Evolutionary conservation across 2,113 vertebrate species (phyloP).

Genomic region (Nestor notabilis): DNA sequence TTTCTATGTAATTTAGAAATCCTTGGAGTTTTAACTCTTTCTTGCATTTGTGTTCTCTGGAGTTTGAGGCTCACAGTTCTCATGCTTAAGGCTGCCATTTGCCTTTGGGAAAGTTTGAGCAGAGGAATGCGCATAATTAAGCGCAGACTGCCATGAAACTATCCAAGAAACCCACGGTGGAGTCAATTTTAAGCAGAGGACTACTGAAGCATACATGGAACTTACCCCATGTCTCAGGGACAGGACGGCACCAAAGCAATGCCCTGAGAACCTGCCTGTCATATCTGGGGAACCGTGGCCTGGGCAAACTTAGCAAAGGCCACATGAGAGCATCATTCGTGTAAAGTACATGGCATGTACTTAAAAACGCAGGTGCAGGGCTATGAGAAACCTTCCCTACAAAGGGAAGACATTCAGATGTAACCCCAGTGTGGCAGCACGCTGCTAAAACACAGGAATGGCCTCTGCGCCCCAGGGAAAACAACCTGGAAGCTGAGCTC

Average conservation of each 20-base stretch:
- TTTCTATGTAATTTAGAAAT: not conserved
- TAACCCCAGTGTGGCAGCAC: accelerated
- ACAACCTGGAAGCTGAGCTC: not conserved
- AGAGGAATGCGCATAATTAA: accelerated
- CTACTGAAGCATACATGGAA: accelerated
- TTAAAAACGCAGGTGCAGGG: no score
- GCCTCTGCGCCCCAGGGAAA: accelerated
- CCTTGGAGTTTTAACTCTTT: not conserved
- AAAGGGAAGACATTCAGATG: accelerated
- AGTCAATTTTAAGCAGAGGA: not conserved
- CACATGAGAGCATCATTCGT: accelerated
- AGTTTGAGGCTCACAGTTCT: not conserved
- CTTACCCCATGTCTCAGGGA: no score
- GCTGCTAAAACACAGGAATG: accelerated
- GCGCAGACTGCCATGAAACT: not conserved
- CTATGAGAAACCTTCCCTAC: accelerated
- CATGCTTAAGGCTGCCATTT: not conserved
- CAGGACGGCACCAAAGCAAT: accelerated
- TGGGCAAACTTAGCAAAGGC: accelerated
- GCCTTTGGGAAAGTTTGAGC: not conserved
- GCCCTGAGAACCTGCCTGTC: no score
- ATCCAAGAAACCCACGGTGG: accelerated
- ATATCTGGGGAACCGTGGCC: accelerated
- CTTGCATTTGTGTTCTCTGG: not conserved
- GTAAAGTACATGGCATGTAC: accelerated